These are phyloP conservation scores for Oreochromis aureus DNA, from an alignment of 2,113 vertebrate species.

Conservation along the genomic window DNA sequence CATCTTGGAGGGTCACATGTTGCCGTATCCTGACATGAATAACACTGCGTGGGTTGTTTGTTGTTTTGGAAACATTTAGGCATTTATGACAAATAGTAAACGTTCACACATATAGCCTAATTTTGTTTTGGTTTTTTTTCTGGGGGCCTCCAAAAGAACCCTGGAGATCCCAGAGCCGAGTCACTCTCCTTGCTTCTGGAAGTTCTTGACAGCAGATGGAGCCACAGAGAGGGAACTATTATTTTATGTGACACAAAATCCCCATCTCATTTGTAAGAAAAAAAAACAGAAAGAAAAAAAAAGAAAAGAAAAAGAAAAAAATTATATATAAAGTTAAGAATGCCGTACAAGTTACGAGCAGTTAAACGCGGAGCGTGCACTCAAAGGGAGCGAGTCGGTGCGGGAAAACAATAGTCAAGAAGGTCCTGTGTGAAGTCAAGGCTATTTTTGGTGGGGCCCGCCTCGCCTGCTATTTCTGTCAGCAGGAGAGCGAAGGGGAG, in stretches of 20 bases:
- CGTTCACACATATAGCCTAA: background rate
- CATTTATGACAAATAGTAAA: background rate
- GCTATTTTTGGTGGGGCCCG: slow-evolving; percentile 75
- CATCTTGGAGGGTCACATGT: background rate
- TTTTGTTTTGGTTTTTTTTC: background rate
- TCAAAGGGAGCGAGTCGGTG: slow-evolving; percentile 26
- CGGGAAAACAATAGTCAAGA: slow-evolving; percentile 58
- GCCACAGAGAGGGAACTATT: slow-evolving; percentile 28
- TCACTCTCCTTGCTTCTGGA: background rate
- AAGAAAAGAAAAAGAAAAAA: background rate
- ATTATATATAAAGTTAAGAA: background rate
- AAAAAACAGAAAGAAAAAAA: background rate
- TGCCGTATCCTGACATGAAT: background rate
- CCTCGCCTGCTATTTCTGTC: slow-evolving; percentile 75
- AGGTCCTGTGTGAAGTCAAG: slow-evolving; percentile 57
- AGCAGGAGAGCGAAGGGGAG: slow-evolving; percentile 31
- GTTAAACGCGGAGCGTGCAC: background rate
- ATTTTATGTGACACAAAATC: background rate
- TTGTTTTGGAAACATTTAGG: background rate
- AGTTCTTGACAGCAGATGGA: slow-evolving; percentile 52
- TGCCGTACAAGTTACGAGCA: background rate
- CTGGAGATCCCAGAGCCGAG: background rate
- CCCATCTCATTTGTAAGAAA: background rate
- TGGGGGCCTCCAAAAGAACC: background rate
- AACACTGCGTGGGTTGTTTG: background rate